Percentiles rank a stretch among this genome's conserved stretches.
Evolutionary conservation across 2,888 invertebrate genomes (phyloP).

Genomic region (Aporophyla nigra): DNA sequence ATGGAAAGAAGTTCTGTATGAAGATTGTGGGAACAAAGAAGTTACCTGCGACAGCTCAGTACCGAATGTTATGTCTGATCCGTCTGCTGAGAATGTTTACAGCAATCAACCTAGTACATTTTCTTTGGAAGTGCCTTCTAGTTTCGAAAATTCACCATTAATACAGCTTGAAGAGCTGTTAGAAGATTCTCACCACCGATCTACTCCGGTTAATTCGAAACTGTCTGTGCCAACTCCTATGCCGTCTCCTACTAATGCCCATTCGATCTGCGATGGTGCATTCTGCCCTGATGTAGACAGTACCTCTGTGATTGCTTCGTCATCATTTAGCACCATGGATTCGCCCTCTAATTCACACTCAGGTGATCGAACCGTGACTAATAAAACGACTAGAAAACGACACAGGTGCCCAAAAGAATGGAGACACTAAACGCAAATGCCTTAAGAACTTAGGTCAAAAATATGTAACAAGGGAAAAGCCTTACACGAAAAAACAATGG

Average conservation of each 20-base stretch:
- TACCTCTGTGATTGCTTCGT: conserved; percentile 10
- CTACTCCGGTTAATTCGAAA: conserved; percentile 41
- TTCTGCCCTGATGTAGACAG: conserved; percentile 27
- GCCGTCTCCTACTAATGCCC: conserved; percentile 24
- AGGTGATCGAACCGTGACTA: conserved; percentile 20
- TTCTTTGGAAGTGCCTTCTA: conserved; percentile 43
- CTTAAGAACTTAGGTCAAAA: conserved; percentile 49
- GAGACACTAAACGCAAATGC: conserved; percentile 54
- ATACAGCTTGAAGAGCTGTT: conserved; percentile 29
- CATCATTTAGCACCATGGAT: conserved; percentile 7
- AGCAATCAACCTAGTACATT: conserved; percentile 45
- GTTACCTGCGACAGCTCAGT: conserved; percentile 19
- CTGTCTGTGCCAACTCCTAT: conserved; percentile 36
- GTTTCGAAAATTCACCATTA: conserved; percentile 43
- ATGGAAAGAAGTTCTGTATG: conserved; percentile 8
- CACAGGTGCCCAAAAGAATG: conserved; percentile 44
- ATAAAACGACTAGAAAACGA: conserved; percentile 32
- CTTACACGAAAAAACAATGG: conserved; percentile 46
- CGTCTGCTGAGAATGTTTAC: conserved; percentile 35
- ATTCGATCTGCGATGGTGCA: conserved; percentile 28
- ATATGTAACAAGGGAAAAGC: conserved; percentile 42
- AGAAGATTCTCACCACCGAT: conserved; percentile 26
- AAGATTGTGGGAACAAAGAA: conserved; percentile 12
- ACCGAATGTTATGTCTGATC: conserved; percentile 16
- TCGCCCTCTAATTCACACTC: conserved; percentile 23